Evolutionary conservation across 2,888 invertebrate species (phyloP), one percentile per base, ranked within the genome.

Genomic region (Philonicus albiceps): DNA sequence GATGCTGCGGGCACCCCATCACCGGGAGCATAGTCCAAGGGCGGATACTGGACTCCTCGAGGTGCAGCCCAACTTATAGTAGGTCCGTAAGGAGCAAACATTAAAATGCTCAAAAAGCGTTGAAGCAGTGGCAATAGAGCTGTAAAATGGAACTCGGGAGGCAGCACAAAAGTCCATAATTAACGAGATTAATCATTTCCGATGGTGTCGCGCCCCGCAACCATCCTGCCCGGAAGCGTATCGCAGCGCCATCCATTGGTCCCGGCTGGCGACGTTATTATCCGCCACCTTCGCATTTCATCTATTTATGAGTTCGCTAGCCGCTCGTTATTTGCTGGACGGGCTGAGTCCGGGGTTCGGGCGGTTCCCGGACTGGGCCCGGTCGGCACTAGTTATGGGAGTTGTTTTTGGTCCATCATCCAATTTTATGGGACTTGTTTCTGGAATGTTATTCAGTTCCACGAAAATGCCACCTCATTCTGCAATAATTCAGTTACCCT

Each of bases 151-250:
- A 87, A 78, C 85, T 55, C n/a, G 16, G 74, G 40, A 43, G 86
- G 55, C 37, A 53, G 64, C 22, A 53, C 85, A 80, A 73, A 55
- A 87, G 85, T 74, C 81, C 85, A 87, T 87, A 87, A 87, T 87
- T 87, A 87, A 86, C 85, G 72, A 87, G 53, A 86, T 87, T 87
- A 87, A 87, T 87, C 86, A 87, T 87, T 87, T 87, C 87, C 87
- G 86, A 53, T 81, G 75, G 78, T 11, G 22, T 27, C 64, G 11
- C 8, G 40, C 22, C 85, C 19, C 13, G 19, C 43, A 30, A 27
- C 34, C 5, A 55, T 73, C 55, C n/a, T 3, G 27, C 55, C 34
- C 53, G 27, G 64, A 64, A 83, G 31, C 83, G 16, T 83, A 83
- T 72, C 83, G 22, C 22, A 22, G 3, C 19, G 64, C 64, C n/a